These are phyloP conservation scores for Coregonus clupeaformis DNA, from an alignment of 2,113 vertebrate species.

Conservation along the genomic window DNA sequence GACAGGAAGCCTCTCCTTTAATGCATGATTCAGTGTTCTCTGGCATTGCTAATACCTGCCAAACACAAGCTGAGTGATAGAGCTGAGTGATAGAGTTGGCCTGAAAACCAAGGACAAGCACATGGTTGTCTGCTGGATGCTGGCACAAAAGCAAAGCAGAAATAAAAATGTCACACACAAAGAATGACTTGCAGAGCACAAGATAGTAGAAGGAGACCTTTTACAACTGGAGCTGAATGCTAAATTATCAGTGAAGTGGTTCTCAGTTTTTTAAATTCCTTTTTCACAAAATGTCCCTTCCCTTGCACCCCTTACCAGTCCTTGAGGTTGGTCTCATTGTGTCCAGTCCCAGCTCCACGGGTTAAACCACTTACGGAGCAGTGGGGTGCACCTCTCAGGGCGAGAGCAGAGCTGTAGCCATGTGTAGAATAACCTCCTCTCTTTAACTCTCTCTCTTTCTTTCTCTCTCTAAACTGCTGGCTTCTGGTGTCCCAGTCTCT, in stretches of 20 bases:
- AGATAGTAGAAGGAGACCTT: constrained; percentile 50
- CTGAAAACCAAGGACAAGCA: constrained; percentile 56
- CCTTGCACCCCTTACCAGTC: constrained; percentile 40
- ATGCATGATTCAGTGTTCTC: constrained; percentile 43
- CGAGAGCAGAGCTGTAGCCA: constrained; percentile 36
- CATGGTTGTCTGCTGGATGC: constrained; percentile 56
- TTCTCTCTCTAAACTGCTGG: constrained; percentile 29
- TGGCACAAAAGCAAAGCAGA: constrained; percentile 43
- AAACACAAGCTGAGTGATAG: constrained; percentile 19
- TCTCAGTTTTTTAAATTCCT: constrained; percentile 2
- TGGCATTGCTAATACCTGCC: constrained; percentile 30
- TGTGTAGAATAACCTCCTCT: constrained; percentile 33
- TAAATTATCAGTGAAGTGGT: constrained; percentile 39
- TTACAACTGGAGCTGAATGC: constrained; percentile 52
- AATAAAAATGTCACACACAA: constrained; percentile 38
- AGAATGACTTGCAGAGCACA: constrained; percentile 43
- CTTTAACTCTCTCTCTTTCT: constrained; percentile 20
- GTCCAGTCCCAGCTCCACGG: constrained; percentile 43
- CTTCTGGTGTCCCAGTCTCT: constrained; percentile 32
- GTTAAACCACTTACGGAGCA: constrained; percentile 34
- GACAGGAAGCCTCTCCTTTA: constrained; percentile 46
- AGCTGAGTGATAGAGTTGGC: constrained; percentile 36
- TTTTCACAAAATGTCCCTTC: constrained; percentile 33
- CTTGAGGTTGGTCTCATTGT: constrained; percentile 34
- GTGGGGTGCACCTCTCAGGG: constrained; percentile 32